These are phyloP conservation scores for Oenanthe melanoleuca DNA, from an alignment of 2,113 vertebrate genomes.

Conservation along the genomic window DNA sequence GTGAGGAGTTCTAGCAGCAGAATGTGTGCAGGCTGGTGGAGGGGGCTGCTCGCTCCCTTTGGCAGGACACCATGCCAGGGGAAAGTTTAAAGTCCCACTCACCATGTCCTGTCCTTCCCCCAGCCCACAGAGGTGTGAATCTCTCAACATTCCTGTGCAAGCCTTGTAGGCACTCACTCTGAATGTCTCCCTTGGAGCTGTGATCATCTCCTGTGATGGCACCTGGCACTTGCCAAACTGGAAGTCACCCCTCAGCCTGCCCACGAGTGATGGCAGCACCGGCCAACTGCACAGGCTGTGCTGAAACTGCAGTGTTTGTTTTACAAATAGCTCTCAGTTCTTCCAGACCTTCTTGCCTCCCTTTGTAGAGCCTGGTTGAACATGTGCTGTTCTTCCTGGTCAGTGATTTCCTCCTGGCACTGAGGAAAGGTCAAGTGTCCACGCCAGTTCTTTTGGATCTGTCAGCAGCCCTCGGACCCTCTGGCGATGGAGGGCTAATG, in stretches of 20 bases:
- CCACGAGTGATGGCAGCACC: not conserved
- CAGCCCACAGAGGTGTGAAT: not conserved
- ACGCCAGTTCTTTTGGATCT: not conserved
- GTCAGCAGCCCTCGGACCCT: conserved; percentile 16
- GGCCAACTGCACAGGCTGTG: conserved; percentile 33
- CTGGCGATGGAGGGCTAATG: not conserved
- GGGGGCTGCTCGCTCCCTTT: not conserved
- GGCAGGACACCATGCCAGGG: not conserved
- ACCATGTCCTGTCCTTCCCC: not conserved
- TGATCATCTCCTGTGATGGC: not conserved
- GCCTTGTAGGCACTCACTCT: not conserved
- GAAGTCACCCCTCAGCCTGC: not conserved
- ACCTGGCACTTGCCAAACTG: not conserved
- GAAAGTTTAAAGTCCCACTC: not conserved
- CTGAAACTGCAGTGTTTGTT: not conserved
- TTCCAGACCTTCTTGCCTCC: not conserved
- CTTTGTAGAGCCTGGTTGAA: not conserved
- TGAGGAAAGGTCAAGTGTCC: conserved; percentile 51
- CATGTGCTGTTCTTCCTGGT: conserved; percentile 34
- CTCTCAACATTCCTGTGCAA: not conserved
- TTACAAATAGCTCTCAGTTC: not conserved
- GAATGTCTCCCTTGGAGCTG: not conserved
- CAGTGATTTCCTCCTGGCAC: conserved; percentile 33
- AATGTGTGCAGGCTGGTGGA: not conserved
- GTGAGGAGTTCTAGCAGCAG: not conserved